Conservation (phyloP, 1,140 invertebrate species). For the Campoletis sonorensis region DNA sequence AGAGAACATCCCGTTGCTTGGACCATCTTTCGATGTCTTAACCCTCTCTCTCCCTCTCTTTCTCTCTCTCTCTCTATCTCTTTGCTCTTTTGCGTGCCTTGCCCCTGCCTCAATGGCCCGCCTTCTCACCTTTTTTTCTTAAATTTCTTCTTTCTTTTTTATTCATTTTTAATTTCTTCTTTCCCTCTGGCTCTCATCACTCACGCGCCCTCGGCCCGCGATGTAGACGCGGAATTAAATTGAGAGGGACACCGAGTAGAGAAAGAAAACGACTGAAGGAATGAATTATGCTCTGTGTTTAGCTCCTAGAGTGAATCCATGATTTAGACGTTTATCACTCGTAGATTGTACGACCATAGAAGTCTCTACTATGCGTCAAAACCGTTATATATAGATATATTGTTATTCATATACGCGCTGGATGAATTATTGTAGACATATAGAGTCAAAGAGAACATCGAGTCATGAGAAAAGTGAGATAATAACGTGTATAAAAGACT, state of each 20-base stretch:
- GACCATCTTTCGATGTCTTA: constrained; percentile 63
- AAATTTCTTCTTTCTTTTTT: constrained; percentile 11
- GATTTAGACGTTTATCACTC: constrained; percentile 44
- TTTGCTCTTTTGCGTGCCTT: constrained; percentile 19
- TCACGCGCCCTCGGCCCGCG: neutral
- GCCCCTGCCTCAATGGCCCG: neutral
- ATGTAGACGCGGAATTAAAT: constrained; percentile 28
- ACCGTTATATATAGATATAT: neutral
- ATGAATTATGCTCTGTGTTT: constrained; percentile 40
- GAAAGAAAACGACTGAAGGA: constrained; percentile 2
- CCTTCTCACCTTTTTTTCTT: constrained; percentile 38
- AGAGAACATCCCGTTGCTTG: neutral
- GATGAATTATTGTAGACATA: constrained; percentile 27
- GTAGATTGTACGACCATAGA: constrained; percentile 33
- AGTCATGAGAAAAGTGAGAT: constrained; percentile 37
- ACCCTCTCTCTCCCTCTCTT: constrained; percentile 58
- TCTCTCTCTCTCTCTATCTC: constrained; percentile 50
- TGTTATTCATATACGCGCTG: neutral
- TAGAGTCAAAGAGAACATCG: neutral
- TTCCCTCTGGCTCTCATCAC: constrained; percentile 16
- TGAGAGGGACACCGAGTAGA: constrained; percentile 5
- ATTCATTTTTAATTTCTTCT: constrained; percentile 39
- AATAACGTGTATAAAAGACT: constrained; percentile 26
- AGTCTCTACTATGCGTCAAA: neutral
- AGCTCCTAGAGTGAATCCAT: constrained; percentile 41